Evolutionary conservation across 92 coral and sea anemone species (phyloP), one percentile per base, ranked within the genome.

Genomic region (Heliopora coerulea): DNA sequence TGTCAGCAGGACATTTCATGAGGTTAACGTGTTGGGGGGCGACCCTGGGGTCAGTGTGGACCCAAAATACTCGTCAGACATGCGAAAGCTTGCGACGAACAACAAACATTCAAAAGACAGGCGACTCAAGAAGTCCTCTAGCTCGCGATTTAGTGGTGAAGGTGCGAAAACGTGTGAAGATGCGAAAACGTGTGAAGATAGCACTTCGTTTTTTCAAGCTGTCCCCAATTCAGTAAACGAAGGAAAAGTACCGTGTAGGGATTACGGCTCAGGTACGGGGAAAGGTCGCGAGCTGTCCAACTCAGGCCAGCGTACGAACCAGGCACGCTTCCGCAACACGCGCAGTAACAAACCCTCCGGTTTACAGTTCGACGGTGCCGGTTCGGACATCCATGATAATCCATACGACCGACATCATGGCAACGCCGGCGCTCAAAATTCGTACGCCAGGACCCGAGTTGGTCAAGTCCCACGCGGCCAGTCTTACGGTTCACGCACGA

Each of bases 21-120:
- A 65, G 32, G 72, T 65, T 15, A 65, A 65, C 18, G 56, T 42
- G 7, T 65, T 65, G 28, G 72, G 72, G 15, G 54, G 72, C 40
- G 54, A 65, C 0, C 42, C n/a, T n/a, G n/a, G n/a, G 24, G 44
- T 8, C 68, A 62, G 42, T 14, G 12, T 3, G 12, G 19, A 17
- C 2, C 2, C 29, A 27, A 27, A 12, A 19, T 23, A 0, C 9
- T 54, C 29, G 29, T 12, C 29, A 54, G 10, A 21, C 54, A 35
- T 33, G 68, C 13, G n/a, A n/a, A n/a, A n/a, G n/a, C n/a, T n/a
- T n/a, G n/a, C n/a, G n/a, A n/a, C n/a, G n/a, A n/a, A n/a, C n/a
- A n/a, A n/a, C n/a, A n/a, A n/a, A n/a, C n/a, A n/a, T n/a, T n/a
- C n/a, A n/a, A n/a, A n/a, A n/a, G n/a, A n/a, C n/a, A n/a, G n/a